Base-by-base conservation (phyloP, 2,797 vertebrate genomes). In the Allobates femoralis region DNA sequence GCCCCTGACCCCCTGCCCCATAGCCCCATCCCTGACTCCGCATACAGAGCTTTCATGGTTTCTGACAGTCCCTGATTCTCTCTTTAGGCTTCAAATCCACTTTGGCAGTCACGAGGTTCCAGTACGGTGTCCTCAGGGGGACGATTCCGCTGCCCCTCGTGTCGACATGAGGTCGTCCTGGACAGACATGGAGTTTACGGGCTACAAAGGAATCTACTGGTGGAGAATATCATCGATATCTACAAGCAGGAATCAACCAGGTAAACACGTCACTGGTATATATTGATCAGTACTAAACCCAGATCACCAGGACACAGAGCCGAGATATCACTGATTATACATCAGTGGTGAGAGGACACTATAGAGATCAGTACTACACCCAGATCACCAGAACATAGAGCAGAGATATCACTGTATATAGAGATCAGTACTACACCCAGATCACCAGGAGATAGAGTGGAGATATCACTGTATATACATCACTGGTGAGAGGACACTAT, bases 161-260 rank as follows among this genome's bases (percentile, higher is more conserved):
- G 97, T 89, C 95, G 96, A 19, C 97, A 97, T 0, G 96, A 98
- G 90, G 96, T 97, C 76, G 93, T 96, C 60, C 93, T 98, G 90
- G 96, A 98, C 91, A 94, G 97, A 23, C 97, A 98, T 0, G 97
- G 97, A 0, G 95, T 98, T 34, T 97, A 95, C 1, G 96, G 97
- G 2, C 92, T 97, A 84, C 97, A 97, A 91, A 92, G 97, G 84
- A 97, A 98, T 92, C 95, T 98, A 84, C 94, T 98, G 21, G 96
- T 98, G 90, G 97, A 98, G 91, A 98, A 97, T 91, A 98, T 98
- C 74, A 96, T 98, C 0, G 96, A 98, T 91, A 96, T 98, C 86
- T 97, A 96, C 93, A 97, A 96, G 85, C 96, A 97, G 89, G 95
- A 96, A 86, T 94, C 96, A 5, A 93, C 94, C 83, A 94, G 96